Base-by-base conservation (phyloP, 2,113 vertebrate species). In the Nettapus auritus region DNA sequence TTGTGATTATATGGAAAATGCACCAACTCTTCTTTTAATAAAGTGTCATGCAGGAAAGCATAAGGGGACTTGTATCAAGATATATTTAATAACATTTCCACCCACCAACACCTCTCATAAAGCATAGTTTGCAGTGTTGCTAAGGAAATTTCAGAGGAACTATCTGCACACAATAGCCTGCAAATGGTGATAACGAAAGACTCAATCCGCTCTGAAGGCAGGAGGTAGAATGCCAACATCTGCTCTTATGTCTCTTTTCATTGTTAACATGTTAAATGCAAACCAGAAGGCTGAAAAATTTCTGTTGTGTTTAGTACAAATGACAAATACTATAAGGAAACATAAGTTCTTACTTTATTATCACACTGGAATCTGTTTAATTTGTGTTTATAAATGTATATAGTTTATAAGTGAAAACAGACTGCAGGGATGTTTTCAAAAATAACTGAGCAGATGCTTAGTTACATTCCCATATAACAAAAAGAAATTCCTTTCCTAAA, bases 201-300 rank as follows among this genome's bases (percentile, higher is more conserved):
- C 70, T 86, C 55, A 84, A 48, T 95, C 83, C 93, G 83, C 71
- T 96, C 78, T 70, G 90, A 88, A 97, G 82, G 62, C 75, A 94
- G 77, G 36, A 57, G 21, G 21, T 86, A 52, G 50, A 34, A 76
- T 52, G 59, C 0, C 13, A 12, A 83, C 83, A 92, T 77, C 55
- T 95, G 75, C 21, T 95, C 36, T 82, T 59, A 34, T 8, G 63
- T 67, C 38, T 81, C 14, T 82, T 38, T 76, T 94, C 77, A 71
- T 26, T 71, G 52, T 80, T 95, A 88, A 57, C 31, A 62, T 13
- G 44, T 13, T 70, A 56, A 89, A 70, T 19, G 34, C 52, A 92
- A 85, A 56, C 4, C 28, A 82, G n/a, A 44, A 82, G 34, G 78
- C 8, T 67, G 57, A 31, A 62, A 64, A 77, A 34, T 60, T n/a